Base-by-base conservation (phyloP, 2,888 invertebrate genomes). In the Acleris sparsana region DNA sequence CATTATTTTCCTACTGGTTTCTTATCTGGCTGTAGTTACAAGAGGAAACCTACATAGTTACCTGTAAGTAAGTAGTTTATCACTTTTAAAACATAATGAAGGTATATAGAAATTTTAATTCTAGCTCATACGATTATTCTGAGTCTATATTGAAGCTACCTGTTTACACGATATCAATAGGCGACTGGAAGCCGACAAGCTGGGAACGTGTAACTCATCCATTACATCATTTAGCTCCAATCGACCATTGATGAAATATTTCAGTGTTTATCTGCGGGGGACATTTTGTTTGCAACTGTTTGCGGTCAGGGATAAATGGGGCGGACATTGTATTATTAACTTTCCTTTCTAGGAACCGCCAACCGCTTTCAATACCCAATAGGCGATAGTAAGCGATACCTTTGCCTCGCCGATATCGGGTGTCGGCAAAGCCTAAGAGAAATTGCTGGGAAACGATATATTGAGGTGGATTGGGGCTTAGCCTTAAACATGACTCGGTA, bases 331-430 rank as follows among this genome's bases (percentile, higher is more conserved):
- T 59, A 62, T 67, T 78, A 84, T 84, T 84, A 73, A 87, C 86
- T 89, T 88, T 89, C 89, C 86, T 88, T 88, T 89, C 88, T 88
- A 85, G 83, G 78, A 74, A 75, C 76, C 78, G 77, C 75, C 87
- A 86, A 87, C 71, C 73, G 71, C 73, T 71, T 75, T 59, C 68
- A 65, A 67, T 60, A 46, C 43, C 57, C 62, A 53, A 48, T 51
- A 25, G 55, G 62, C 49, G 59, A 69, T 59, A 46, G 63, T 62
- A 62, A 64, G 62, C 56, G 67, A 69, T 48, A 66, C 66, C 62
- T 25, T 62, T 39, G 65, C 65, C 20, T 46, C 51, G 52, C 51
- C 56, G 60, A 66, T 48, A 59, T 66, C 62, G 56, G 60, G 53
- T 64, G 63, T 63, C 68, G 51, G 56, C 39, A 25, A 57, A 25